These are phyloP conservation scores for Syngnathus floridae DNA, from an alignment of 2,113 vertebrate genomes.

Conservation along the genomic window DNA sequence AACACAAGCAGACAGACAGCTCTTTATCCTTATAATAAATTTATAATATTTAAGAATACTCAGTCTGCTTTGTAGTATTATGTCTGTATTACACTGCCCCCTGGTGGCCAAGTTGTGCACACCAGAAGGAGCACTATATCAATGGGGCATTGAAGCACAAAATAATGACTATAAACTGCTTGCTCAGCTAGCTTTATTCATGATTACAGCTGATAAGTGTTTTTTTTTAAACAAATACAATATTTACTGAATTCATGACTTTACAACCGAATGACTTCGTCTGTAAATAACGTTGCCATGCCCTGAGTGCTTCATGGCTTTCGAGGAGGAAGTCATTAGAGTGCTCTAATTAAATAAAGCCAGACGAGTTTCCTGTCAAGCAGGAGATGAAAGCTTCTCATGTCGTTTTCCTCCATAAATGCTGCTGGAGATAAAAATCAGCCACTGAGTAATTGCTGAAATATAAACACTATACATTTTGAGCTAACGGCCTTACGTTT, in stretches of 20 bases:
- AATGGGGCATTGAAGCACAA: not conserved
- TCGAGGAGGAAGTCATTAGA: conserved; percentile 47
- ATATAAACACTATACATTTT: not conserved
- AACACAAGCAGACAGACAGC: not conserved
- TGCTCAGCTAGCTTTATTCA: not conserved
- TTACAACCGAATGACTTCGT: not conserved
- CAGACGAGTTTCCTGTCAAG: conserved; percentile 46
- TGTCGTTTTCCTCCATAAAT: conserved; percentile 13
- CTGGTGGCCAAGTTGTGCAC: not conserved
- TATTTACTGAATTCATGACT: not conserved
- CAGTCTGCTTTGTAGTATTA: not conserved
- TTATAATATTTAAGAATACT: not conserved
- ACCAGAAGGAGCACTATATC: not conserved
- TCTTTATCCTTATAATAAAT: not conserved
- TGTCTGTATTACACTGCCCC: not conserved
- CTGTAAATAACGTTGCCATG: not conserved
- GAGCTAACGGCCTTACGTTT: not conserved
- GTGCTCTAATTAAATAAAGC: conserved; percentile 45
- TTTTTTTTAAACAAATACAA: too few relatives aligned
- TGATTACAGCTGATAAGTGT: too few relatives aligned
- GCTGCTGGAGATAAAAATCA: conserved; percentile 2
- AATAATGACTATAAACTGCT: not conserved
- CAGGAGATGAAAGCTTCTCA: conserved; percentile 45
- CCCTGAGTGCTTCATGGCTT: not conserved
- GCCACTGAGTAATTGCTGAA: not conserved